A percentile compares a stretch with the other conserved stretches of the same genome.
These are phyloP conservation scores for Anabacerthia variegaticeps DNA, from an alignment of 2,797 vertebrate genomes.

Conservation along the genomic window DNA sequence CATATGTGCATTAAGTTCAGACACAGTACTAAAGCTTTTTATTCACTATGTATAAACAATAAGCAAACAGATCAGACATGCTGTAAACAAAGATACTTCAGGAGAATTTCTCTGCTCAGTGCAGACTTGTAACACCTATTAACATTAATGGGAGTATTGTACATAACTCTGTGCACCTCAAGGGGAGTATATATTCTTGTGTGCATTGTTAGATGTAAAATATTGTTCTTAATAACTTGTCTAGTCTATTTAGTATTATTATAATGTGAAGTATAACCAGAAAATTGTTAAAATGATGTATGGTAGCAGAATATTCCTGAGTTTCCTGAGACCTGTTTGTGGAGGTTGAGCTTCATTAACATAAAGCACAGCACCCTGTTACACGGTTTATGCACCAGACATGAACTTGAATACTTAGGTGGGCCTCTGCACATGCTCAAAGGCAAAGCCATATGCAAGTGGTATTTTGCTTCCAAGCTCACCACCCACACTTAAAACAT, in stretches of 20 bases:
- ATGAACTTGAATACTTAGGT: not conserved
- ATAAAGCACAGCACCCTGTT: not conserved
- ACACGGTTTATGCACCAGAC: not conserved
- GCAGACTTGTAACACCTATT: conserved; percentile 53
- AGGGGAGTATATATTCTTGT: conserved; percentile 46
- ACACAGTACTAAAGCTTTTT: not conserved
- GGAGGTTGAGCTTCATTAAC: not conserved
- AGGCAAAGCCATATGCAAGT: not conserved
- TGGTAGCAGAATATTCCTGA: conserved; percentile 5
- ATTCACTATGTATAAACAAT: not conserved
- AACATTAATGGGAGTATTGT: conserved; percentile 56
- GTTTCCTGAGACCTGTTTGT: not conserved
- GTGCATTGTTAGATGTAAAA: conserved; percentile 55
- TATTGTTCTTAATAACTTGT: conserved; percentile 58
- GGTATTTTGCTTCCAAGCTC: not conserved
- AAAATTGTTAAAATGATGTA: conserved; percentile 44
- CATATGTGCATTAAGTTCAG: not conserved
- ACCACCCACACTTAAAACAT: not conserved
- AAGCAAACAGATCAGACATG: not conserved
- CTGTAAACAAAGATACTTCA: conserved; percentile 47
- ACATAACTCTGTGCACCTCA: conserved; percentile 13
- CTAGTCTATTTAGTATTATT: conserved; percentile 32
- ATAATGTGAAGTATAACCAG: conserved; percentile 10
- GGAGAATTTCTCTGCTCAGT: conserved; percentile 44
- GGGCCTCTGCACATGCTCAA: not conserved